Base-by-base conservation (phyloP, 2,888 invertebrate species). In the Drosophila tripunctata region DNA sequence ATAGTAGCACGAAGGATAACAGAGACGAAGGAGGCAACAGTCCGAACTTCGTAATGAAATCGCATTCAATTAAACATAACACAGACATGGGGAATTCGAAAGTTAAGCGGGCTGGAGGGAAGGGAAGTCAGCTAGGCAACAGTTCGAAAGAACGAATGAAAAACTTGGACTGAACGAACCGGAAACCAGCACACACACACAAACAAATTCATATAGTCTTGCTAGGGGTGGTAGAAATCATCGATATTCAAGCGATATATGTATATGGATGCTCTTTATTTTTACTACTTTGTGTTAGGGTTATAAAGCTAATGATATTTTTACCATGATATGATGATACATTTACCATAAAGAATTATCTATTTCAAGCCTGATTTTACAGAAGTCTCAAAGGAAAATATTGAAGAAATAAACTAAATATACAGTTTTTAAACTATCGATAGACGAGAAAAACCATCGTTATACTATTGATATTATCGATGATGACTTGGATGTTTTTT, bases 11-110 rank as follows among this genome's bases (percentile, higher is more conserved):
- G n/a, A 5, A 43, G 10, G 43, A 27, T 7, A 6, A 17, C 3
- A 35, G 24, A n/a, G 3, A 38, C 10, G 31, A n/a, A 31, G 33
- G 33, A 33, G 55, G 51, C 40, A 47, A 63, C 51, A 35, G 47
- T 71, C 38, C 24, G 64, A 56, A 19, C 63, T 51, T 61, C 83
- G 81, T 88, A 84, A 84, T 86, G 84, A 88, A 84, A 84, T 84
- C 78, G 70, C 75, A 77, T 88, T 84, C 83, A 84, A 84, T 84
- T 84, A 84, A 84, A 88, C 87, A 88, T 83, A 76, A 83, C 79
- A 69, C 67, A 22, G 31, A 21, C 58, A 40, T 21, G 38, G 19
- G 17, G 17, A 54, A 14, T n/a, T 8, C 15, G 17, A 4, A 14
- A 17, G 8, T 17, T 27, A 10, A n/a, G n/a, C n/a, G n/a, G n/a